phyloP scores from a whole-genome alignment of 2,797 vertebrate genomes.

The Gymnothorax javanicus region DNA sequence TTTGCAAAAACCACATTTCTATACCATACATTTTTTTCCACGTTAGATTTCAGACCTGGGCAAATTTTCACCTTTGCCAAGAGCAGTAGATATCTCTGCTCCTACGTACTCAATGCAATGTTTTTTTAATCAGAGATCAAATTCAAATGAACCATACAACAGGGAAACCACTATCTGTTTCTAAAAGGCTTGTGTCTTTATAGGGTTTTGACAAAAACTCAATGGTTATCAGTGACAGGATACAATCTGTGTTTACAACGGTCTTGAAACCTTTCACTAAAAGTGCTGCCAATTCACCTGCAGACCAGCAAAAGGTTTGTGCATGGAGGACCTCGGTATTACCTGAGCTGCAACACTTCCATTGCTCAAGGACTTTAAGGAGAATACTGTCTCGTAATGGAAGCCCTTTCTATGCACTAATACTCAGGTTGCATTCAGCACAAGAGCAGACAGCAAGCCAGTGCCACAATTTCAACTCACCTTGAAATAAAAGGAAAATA shows the following conservation, averaged over 20 bases:
- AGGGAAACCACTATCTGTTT: background rate
- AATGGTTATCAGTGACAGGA: background rate
- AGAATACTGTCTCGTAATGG: slow-evolving; percentile 85
- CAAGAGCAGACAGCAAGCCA: slow-evolving; percentile 76
- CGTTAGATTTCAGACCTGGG: too few relatives aligned
- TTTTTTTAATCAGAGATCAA: background rate
- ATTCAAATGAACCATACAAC: background rate
- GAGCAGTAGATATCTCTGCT: background rate
- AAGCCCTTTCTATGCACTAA: slow-evolving; percentile 81
- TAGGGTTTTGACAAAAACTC: slow-evolving; percentile 9
- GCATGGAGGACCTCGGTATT: slow-evolving; percentile 75
- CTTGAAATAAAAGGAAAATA: slow-evolving; percentile 52
- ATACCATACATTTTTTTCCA: too few relatives aligned
- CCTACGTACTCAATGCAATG: background rate
- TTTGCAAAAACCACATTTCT: too few relatives aligned
- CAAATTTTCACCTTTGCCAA: background rate
- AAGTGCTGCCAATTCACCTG: slow-evolving; percentile 74
- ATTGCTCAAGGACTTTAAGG: slow-evolving; percentile 81
- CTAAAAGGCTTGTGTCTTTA: slow-evolving; percentile 5
- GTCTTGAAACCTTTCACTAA: background rate
- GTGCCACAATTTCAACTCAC: slow-evolving; percentile 80
- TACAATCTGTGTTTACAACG: background rate
- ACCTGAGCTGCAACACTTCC: slow-evolving; percentile 80
- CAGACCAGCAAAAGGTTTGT: slow-evolving; percentile 80
- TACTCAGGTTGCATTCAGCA: slow-evolving; percentile 76